Conservation (phyloP, 1,140 invertebrate genomes). For the Ladona fulva region DNA sequence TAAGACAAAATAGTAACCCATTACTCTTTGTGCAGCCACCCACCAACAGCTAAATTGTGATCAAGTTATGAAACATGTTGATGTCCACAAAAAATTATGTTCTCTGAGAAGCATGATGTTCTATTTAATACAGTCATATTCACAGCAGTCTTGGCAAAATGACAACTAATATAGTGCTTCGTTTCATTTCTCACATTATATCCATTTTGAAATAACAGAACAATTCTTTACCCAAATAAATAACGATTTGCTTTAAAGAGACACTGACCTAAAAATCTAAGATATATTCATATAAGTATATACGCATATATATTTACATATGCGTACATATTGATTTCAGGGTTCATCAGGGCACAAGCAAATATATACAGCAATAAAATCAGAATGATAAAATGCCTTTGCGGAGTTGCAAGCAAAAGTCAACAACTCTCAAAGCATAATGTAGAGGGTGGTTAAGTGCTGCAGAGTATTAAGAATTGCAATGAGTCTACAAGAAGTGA, state of each 20-base stretch:
- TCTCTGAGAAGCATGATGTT: background rate
- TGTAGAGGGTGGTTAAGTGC: slow-evolving; percentile 3
- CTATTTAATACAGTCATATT: slow-evolving; percentile 8
- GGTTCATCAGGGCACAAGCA: slow-evolving; percentile 11
- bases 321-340: background rate
- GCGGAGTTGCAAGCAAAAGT: background rate
- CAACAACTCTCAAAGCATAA: background rate
- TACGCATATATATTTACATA: slow-evolving; percentile 16
- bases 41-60: background rate
- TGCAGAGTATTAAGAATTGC: slow-evolving; percentile 1
- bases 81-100: background rate
- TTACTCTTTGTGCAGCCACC: slow-evolving; percentile 7
- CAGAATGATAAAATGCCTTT: background rate
- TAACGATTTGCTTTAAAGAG: slow-evolving; percentile 13
- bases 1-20: slow-evolving; percentile 10
- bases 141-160: slow-evolving; percentile 8
- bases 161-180: slow-evolving; percentile 4
- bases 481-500: background rate
- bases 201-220: background rate
- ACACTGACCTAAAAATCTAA: slow-evolving; percentile 15
- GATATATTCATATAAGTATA: slow-evolving; percentile 17
- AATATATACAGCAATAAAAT: slow-evolving; percentile 20
- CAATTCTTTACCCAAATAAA: slow-evolving; percentile 7
- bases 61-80: background rate
- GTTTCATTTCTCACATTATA: background rate